A percentile compares a stretch with the other conserved stretches of the same genome.
Evolutionary conservation across 2,113 vertebrate species (phyloP).

Genomic region (Podarcis raffonei): DNA sequence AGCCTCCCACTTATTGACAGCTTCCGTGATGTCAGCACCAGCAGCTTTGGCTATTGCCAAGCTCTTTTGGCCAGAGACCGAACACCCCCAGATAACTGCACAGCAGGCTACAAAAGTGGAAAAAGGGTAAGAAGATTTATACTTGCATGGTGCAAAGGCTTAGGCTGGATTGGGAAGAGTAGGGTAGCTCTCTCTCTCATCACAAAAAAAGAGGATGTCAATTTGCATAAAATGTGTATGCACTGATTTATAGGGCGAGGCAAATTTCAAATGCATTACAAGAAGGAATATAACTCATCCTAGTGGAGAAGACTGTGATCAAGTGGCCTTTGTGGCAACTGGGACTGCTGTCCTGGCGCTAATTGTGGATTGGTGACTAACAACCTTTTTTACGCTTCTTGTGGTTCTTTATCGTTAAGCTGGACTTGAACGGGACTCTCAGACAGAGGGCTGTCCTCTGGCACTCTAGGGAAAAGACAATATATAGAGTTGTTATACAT

Average conservation of each 20-base stretch:
- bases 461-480: not conserved
- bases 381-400: not conserved
- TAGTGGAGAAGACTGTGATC: not conserved
- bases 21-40: conserved; percentile 89
- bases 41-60: conserved; percentile 85
- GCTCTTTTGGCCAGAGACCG: conserved; percentile 89
- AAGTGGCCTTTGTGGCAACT: not conserved
- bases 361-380: not conserved
- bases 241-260: not conserved
- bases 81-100: conserved; percentile 68
- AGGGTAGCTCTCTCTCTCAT: not conserved
- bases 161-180: not conserved
- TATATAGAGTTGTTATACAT: not conserved
- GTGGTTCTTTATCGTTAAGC: not conserved
- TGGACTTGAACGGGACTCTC: not conserved
- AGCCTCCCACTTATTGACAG: conserved; percentile 83
- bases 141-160: not conserved
- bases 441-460: not conserved
- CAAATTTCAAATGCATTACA: not conserved
- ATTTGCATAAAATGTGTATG: not conserved
- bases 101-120: conserved; percentile 69
- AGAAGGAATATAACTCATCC: not conserved
- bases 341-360: not conserved
- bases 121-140: conserved; percentile 73
- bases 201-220: not conserved